Evolutionary conservation across 2,888 invertebrate genomes (phyloP).

Genomic region (Hermaeophaga mercurialis): DNA sequence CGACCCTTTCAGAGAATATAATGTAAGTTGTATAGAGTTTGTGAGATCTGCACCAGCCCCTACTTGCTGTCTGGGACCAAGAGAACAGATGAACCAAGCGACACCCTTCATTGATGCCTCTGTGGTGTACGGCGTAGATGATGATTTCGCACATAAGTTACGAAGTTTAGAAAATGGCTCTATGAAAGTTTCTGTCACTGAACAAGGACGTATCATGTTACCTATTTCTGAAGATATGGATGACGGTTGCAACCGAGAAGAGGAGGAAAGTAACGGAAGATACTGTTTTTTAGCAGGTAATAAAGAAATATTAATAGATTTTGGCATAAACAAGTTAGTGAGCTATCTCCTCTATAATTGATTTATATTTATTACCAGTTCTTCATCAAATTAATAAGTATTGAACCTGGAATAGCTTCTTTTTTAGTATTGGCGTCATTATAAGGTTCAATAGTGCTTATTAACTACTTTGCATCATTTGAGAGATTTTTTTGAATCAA

Average conservation of each 20-base stretch:
- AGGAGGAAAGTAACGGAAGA: slow-evolving; percentile 70
- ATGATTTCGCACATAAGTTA: slow-evolving; percentile 59
- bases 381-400: too few relatives aligned
- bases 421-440: too few relatives aligned
- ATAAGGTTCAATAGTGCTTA: too few relatives aligned
- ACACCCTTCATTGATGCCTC: slow-evolving; percentile 86
- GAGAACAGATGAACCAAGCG: slow-evolving; percentile 84
- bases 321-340: too few relatives aligned
- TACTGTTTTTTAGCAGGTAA: slow-evolving; percentile 80
- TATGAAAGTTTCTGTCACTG: slow-evolving; percentile 68
- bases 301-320: too few relatives aligned
- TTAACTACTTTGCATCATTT: too few relatives aligned
- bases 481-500: too few relatives aligned
- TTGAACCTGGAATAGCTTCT: too few relatives aligned
- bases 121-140: slow-evolving; percentile 75
- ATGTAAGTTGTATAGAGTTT: slow-evolving; percentile 83
- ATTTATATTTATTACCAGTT: too few relatives aligned
- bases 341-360: too few relatives aligned
- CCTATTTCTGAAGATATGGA: slow-evolving; percentile 71
- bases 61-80: slow-evolving; percentile 75
- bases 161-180: slow-evolving; percentile 63
- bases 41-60: slow-evolving; percentile 81
- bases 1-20: slow-evolving; percentile 71
- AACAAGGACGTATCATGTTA: slow-evolving; percentile 69
- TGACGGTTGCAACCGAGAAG: slow-evolving; percentile 78